Evolutionary conservation across 2,888 invertebrate species (phyloP), one percentile per base, ranked within the genome.

Genomic region (Drosophila macrospina): DNA sequence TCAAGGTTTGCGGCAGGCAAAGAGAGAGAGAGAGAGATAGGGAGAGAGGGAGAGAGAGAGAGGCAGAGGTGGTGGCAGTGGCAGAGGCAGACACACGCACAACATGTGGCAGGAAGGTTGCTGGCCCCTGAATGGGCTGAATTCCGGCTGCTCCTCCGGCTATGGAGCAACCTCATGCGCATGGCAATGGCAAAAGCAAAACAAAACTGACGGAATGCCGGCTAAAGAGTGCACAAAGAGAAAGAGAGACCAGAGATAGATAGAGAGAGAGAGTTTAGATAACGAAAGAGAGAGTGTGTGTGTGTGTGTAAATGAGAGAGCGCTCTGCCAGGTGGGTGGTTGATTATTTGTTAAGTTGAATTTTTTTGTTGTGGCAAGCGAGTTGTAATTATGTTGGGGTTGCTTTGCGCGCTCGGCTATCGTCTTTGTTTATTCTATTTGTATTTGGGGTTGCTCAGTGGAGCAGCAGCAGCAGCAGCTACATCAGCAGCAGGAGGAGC

Each of bases 91-190:
- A 30, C 16, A 36, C 70, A 77, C 86, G 77, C 84, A 83, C 88
- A 89, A 86, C 88, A 85, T 88, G 89, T 89, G 81, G 85, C 78
- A 78, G 80, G 78, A 77, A 85, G 86, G 86, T 81, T 82, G 82
- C 68, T 65, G 72, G 64, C 64, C 70, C 41, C 70, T 28, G 44
- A 50, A 36, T 44, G 26, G 36, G 15, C 26, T 26, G 47, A 56
- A 66, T 74, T 74, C 70, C 74, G 74, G 63, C 41, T 47, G 73
- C 81, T 84, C 79, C 79, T 54, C 39, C 79, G 81, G 81, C 81
- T 69, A 77, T 69, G 44, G 66, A 62, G 51, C 74, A 57, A 30
- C n/a, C 37, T 13, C n/a, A 13, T 85, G 86, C 82, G 82, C 86
- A 82, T 74, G 68, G 62, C 76, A 51, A 44, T 15, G 42, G 20